Percentiles rank a stretch among this genome's conserved stretches.
phyloP scores from a whole-genome alignment of 37 sponge, comb jelly and placozoan species.

The Diacarnus erythraeanus region DNA sequence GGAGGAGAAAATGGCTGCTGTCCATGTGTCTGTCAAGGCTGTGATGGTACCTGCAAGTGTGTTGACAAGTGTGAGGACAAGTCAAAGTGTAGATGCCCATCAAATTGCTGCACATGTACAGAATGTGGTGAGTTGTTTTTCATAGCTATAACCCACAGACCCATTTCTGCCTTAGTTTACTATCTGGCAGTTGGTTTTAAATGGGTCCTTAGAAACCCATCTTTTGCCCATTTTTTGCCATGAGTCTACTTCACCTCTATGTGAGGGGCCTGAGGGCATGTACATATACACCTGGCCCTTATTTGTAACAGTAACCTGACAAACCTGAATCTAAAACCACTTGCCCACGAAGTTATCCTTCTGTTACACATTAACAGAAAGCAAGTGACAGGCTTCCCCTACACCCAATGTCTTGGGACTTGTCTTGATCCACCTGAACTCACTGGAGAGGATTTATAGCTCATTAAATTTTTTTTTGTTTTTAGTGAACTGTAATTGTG shows the following conservation, averaged over 20 bases:
- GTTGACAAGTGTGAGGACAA: slow-evolving; percentile 8
- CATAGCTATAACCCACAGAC: too few species aligned
- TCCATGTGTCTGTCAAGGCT: slow-evolving; percentile 25
- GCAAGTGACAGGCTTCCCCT: too few species aligned
- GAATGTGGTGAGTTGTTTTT: slow-evolving; percentile 19
- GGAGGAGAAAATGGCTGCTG: slow-evolving; percentile 7
- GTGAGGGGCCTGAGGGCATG: too few species aligned
- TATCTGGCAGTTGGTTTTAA: not conserved
- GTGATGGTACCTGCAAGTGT: slow-evolving; percentile 7
- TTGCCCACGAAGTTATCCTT: too few species aligned
- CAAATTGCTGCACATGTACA: not conserved
- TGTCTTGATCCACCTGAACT: too few species aligned
- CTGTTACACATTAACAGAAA: too few species aligned
- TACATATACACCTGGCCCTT: too few species aligned
- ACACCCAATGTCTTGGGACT: too few species aligned
- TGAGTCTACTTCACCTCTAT: not conserved
- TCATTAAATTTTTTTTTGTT: not conserved
- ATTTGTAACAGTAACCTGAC: too few species aligned
- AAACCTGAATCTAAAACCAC: too few species aligned
- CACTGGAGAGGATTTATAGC: too few species aligned
- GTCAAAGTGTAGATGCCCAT: slow-evolving; percentile 20
- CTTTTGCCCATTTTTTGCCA: not conserved
- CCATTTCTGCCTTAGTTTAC: too few species aligned
- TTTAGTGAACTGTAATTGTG: slow-evolving; percentile 19
- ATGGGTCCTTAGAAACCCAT: not conserved